Evolutionary conservation across 1,140 invertebrate genomes (phyloP).

Genomic region (Drosophila sulfurigaster): DNA sequence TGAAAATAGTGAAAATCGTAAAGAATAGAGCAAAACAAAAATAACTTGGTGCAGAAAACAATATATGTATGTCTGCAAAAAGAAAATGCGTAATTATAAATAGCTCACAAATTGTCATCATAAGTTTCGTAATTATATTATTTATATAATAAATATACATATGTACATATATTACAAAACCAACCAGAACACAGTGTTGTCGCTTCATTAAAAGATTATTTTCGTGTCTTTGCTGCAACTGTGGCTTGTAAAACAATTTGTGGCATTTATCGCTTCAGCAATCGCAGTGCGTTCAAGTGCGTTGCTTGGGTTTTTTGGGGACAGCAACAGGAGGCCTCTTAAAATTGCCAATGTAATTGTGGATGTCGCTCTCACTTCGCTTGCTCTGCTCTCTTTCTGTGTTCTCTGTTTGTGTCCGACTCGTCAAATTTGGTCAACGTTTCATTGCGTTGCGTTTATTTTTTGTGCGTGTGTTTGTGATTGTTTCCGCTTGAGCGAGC

Average conservation of each 20-base stretch:
- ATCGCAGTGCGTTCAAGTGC: conserved; percentile 5
- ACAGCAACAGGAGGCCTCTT: conserved; percentile 10
- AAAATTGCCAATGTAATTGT: conserved; percentile 44
- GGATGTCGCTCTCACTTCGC: conserved; percentile 2
- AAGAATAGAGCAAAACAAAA: no score
- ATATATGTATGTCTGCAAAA: no score
- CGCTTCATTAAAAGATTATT: conserved; percentile 3
- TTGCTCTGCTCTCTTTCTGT: background rate
- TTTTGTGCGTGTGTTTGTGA: conserved; percentile 53
- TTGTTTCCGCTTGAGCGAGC: conserved; percentile 71
- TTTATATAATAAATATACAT: no score
- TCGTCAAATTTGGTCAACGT: conserved; percentile 27
- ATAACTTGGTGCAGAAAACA: no score
- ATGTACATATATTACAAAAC: no score
- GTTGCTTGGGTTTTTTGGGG: conserved; percentile 23
- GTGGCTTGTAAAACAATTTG: conserved; percentile 14
- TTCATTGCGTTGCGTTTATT: conserved; percentile 21
- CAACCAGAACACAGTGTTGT: background rate
- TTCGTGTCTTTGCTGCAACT: conserved; percentile 5
- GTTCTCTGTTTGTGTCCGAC: background rate
- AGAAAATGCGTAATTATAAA: no score
- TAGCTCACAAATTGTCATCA: no score
- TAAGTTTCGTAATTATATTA: no score
- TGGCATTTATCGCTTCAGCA: conserved; percentile 1
- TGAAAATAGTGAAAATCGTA: no score